Base-by-base conservation (phyloP, 2,888 invertebrate species). In the Ectobius pallidus region DNA sequence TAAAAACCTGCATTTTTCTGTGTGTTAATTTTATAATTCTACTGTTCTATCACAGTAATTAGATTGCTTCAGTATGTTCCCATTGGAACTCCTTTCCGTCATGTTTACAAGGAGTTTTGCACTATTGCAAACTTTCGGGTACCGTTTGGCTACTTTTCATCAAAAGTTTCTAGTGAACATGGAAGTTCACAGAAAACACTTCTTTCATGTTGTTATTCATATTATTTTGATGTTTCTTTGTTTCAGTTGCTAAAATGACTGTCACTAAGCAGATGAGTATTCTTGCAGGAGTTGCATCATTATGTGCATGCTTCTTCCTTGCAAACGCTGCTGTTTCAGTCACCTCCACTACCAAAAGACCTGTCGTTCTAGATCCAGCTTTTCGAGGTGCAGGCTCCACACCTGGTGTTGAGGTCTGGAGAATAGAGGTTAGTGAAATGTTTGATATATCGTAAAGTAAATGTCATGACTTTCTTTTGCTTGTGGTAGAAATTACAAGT, bases 381-480 rank as follows among this genome's bases (percentile, higher is more conserved):
- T 58, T 58, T 30, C n/a, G 22, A 14, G 32, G 32, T 25, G 58
- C 58, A 25, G 58, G 58, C 27, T 30, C 16, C n/a, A 1, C 25
- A 58, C 1, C 58, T 30, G 58, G 58, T 2, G 7, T 58, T 9
- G 14, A 16, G 3, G n/a, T 58, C 30, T 58, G 58, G 58, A 58
- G 58, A 30, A 30, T 58, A 58, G 58, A 58, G 32, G 58, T 30
- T 16, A 58, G 58, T 58, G 46, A 46, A 46, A 46, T 46, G 3
- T 46, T 11, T n/a, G 46, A 39, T 6, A 39, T 39, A 39, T 9
- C 6, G 6, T 39, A 39, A 39, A 39, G 14, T 39, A 39, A 9
- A 39, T 14, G 6, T 39, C 39, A 9, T 39, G 39, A 39, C 14
- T n/a, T n/a, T n/a, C n/a, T n/a, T n/a, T n/a, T n/a, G n/a, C n/a